phyloP scores from a whole-genome alignment of 1,140 invertebrate species.

The Triops longicaudatus region DNA sequence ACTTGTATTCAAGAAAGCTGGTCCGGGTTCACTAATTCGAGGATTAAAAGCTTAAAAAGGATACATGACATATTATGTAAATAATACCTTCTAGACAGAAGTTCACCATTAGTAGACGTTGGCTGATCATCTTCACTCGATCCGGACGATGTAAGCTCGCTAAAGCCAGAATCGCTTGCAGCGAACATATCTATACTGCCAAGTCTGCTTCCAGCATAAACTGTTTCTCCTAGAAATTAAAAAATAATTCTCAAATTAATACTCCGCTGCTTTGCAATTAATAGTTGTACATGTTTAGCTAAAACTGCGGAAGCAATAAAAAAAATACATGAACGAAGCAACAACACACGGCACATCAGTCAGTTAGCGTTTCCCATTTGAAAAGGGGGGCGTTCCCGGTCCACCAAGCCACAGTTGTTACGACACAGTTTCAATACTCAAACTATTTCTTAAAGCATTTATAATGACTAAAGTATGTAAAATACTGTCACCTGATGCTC shows the following conservation, averaged over 20 bases:
- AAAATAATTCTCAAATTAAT: not conserved
- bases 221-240: slow-evolving; percentile 8
- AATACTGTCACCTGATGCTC: not conserved
- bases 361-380: not conserved
- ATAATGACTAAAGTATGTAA: not conserved
- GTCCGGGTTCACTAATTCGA: slow-evolving; percentile 12
- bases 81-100: slow-evolving; percentile 23
- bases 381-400: slow-evolving; percentile 13
- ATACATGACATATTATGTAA: not conserved
- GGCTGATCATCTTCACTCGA: slow-evolving; percentile 25
- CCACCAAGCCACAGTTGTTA: not conserved
- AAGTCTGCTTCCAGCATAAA: slow-evolving; percentile 7
- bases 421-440: not conserved
- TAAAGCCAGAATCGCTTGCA: slow-evolving; percentile 35
- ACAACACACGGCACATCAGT: not conserved
- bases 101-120: slow-evolving; percentile 21
- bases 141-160: slow-evolving; percentile 31
- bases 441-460: not conserved
- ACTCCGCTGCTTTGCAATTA: not conserved
- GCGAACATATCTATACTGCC: not conserved
- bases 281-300: not conserved
- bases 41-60: not conserved
- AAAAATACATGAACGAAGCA: not conserved
- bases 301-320: not conserved
- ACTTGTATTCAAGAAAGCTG: slow-evolving; percentile 11